A percentile compares a stretch with the other conserved stretches of the same genome.
phyloP scores from a whole-genome alignment of 2,888 invertebrate genomes.

The Formica aserva region DNA sequence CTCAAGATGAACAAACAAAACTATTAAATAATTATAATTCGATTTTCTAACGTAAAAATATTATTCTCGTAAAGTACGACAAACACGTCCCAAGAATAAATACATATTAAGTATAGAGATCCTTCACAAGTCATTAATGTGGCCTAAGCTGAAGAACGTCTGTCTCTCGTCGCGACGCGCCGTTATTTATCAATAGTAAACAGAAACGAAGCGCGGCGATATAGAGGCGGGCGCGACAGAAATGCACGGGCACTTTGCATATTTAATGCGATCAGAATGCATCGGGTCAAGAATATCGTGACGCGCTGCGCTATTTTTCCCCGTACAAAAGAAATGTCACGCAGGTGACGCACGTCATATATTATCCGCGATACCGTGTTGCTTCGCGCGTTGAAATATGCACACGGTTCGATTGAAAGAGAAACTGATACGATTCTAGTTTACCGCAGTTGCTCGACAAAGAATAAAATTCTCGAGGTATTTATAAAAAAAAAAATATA shows the following conservation, averaged over 20 bases:
- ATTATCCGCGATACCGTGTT: conserved; percentile 7
- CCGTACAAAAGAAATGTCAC: conserved; percentile 30
- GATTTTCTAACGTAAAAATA: conserved; percentile 15
- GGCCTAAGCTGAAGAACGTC: neutral
- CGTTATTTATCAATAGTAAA: conserved; percentile 55
- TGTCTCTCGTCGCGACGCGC: neutral
- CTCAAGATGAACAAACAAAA: neutral
- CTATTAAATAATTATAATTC: conserved; percentile 6
- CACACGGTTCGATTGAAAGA: neutral
- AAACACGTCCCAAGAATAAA: neutral
- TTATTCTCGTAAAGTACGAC: neutral
- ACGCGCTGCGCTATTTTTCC: conserved; percentile 58
- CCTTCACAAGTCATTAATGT: neutral
- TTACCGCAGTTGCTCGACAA: neutral
- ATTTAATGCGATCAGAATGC: conserved; percentile 68
- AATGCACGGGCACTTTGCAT: conserved; percentile 60
- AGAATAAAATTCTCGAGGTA: neutral
- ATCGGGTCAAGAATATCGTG: conserved; percentile 58
- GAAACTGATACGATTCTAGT: neutral
- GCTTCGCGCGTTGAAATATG: conserved; percentile 10
- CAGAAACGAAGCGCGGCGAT: conserved; percentile 2
- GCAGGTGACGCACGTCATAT: conserved; percentile 35
- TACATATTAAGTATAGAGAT: conserved; percentile 4
- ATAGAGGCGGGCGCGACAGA: conserved; percentile 2
- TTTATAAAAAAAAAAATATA: conserved; percentile 6